Evolutionary conservation across 1,140 invertebrate species (phyloP), one percentile per base, ranked within the genome.

Genomic region (Latrodectus geometricus): DNA sequence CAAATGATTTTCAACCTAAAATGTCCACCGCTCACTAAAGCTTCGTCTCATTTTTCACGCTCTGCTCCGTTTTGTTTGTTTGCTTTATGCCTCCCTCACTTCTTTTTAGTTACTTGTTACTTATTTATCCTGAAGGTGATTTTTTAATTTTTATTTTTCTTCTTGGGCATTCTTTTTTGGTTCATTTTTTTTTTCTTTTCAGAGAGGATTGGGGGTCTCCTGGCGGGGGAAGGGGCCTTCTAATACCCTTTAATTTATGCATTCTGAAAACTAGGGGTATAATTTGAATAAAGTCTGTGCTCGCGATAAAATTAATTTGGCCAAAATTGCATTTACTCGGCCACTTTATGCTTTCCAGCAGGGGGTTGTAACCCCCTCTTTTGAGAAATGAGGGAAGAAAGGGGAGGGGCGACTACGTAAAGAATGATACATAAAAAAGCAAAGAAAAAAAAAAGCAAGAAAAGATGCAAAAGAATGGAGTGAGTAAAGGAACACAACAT

Each of bases 271-370:
- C 83, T 77, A 35, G 75, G 75, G 83, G 83, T 78, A 86, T 86
- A 86, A 86, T 86, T 86, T 86, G 83, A 86, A 86, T 86, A 86
- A 86, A 86, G 83, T 86, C 78, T 49, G 83, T 65, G 74, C 56
- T 86, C 75, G 83, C 83, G 83, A 86, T 86, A 86, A 86, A 86
- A 86, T 86, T 86, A 86, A 86, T 86, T 86, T 86, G 83, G 83
- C 83, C 83, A 86, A 86, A 86, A 86, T 86, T 86, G 83, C 83
- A 86, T 86, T 86, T 86, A 86, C 83, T 61, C 50, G 83, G 74
- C 83, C 83, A 86, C 83, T 86, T 86, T 86, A 86, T 77, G 83
- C 75, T 86, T 35, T 86, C 74, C 83, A 70, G 83, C 61, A 70
- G 83, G 73, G 66, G 73, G 83, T 74, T 78, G 77, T 86, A 86